Base-by-base conservation (phyloP, 2,113 vertebrate genomes). In the Misgurnus anguillicaudatus region DNA sequence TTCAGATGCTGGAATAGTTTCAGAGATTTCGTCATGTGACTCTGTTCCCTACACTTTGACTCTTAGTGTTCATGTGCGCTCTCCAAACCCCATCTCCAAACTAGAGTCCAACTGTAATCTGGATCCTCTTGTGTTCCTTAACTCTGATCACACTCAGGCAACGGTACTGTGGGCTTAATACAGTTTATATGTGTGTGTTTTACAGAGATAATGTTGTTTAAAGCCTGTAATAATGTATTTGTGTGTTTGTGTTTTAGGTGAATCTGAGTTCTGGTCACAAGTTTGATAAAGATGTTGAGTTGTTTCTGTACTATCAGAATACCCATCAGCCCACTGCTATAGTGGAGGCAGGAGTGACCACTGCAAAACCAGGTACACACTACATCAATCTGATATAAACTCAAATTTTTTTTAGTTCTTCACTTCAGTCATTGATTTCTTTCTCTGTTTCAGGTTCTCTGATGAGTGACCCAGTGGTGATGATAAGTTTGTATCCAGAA, bases 401-500 rank as follows among this genome's bases (percentile, higher is more conserved):
- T n/a, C n/a, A n/a, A n/a, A n/a, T n/a, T n/a, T n/a, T n/a, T n/a
- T n/a, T n/a, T n/a, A n/a, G n/a, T n/a, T n/a, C n/a, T n/a, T n/a
- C n/a, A n/a, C n/a, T 0, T 53, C 2, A 51, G 4, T 31, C 21
- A 51, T 42, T 51, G 4, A 6, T 53, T 13, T 51, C 3, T 48
- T 13, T 68, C 41, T 45, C 19, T 24, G 0, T 77, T 68, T 76
- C 81, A 96, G 95, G 87, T 13, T 84, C 88, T 83, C 83, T 95
- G 57, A 93, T 96, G 93, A 88, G 85, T 14, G 91, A 95, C 69
- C 84, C 92, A 8, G 89, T 84, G 0, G 87, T 92, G 21, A 94
- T 96, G 95, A 70, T 96, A 77, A 95, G 91, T 67, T 87, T 96
- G 80, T 95, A 92, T 65, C 95, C 95, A n/a, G 85, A 86, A 53